Conservation (phyloP, 2,888 invertebrate species). For the Timandra comae region DNA sequence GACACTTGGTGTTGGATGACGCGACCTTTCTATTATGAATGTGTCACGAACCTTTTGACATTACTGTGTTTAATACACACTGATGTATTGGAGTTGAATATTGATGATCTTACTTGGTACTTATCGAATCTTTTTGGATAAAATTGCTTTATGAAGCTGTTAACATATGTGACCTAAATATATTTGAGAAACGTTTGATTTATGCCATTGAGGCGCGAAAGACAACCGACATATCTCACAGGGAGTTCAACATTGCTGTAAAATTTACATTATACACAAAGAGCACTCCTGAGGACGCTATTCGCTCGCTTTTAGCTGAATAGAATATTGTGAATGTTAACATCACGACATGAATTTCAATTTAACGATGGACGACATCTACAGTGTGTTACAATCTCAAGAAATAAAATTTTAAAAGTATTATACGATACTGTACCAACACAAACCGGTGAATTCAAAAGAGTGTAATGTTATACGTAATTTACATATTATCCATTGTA, state of each 20-base stretch:
- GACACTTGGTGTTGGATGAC: slow-evolving; percentile 23
- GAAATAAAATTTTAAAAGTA: slow-evolving; percentile 15
- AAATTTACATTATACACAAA: slow-evolving; percentile 31
- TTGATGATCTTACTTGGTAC: too few species aligned
- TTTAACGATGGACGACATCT: slow-evolving; percentile 37
- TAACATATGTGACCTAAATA: too few species aligned
- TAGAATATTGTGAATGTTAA: slow-evolving; percentile 41
- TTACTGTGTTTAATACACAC: too few species aligned
- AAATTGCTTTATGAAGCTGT: too few species aligned
- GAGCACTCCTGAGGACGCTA: slow-evolving; percentile 29
- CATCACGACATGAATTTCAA: slow-evolving; percentile 47
- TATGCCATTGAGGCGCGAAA: slow-evolving; percentile 10
- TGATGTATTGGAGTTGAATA: too few species aligned
- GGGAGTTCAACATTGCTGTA: slow-evolving; percentile 26
- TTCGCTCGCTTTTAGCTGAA: slow-evolving; percentile 43
- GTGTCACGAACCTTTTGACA: too few species aligned
- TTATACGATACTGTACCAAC: slow-evolving; percentile 27
- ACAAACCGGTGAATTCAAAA: slow-evolving; percentile 36
- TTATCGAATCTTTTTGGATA: too few species aligned
- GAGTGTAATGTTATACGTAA: slow-evolving; percentile 35
- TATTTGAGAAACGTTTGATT: slow-evolving; percentile 7
- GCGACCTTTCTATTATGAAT: too few species aligned
- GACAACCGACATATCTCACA: slow-evolving; percentile 17
- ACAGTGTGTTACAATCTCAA: slow-evolving; percentile 32
- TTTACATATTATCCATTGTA: slow-evolving; percentile 69